phyloP scores from a whole-genome alignment of 1,140 invertebrate species.

The Drosophila willistoni region DNA sequence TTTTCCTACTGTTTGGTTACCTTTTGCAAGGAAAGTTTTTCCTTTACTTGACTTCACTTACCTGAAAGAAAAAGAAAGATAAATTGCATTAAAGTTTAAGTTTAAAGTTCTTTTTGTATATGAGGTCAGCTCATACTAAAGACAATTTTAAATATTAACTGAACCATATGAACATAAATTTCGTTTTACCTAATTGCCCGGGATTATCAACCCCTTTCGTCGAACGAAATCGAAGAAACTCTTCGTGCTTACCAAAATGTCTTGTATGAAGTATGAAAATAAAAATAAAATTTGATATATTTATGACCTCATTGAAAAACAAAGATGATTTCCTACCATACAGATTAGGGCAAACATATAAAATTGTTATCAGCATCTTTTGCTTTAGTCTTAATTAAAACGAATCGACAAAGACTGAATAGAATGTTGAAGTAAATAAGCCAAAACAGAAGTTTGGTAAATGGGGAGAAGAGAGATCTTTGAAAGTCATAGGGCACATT shows the following conservation, averaged over 20 bases:
- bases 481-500: conserved; percentile 17
- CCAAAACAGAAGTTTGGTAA: conserved; percentile 45
- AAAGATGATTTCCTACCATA: conserved; percentile 14
- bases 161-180: conserved; percentile 40
- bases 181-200: conserved; percentile 48
- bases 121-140: neutral
- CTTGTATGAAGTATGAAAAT: conserved; percentile 37
- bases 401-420: conserved; percentile 18
- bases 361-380: conserved; percentile 63
- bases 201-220: conserved; percentile 39
- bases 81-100: conserved; percentile 72
- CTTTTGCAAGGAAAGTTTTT: conserved; percentile 37
- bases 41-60: conserved; percentile 44
- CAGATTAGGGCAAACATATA: conserved; percentile 10
- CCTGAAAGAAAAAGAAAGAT: conserved; percentile 55
- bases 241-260: neutral
- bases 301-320: conserved; percentile 57
- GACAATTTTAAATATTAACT: conserved; percentile 21
- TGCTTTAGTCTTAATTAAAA: conserved; percentile 67
- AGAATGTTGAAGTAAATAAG: conserved; percentile 15
- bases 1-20: neutral
- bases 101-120: conserved; percentile 22
- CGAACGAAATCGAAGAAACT: conserved; percentile 23
- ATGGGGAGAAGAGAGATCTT: conserved; percentile 1
- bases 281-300: conserved; percentile 66